These are phyloP conservation scores for Halichoeres trimaculatus DNA, from an alignment of 2,113 vertebrate species.

Conservation along the genomic window DNA sequence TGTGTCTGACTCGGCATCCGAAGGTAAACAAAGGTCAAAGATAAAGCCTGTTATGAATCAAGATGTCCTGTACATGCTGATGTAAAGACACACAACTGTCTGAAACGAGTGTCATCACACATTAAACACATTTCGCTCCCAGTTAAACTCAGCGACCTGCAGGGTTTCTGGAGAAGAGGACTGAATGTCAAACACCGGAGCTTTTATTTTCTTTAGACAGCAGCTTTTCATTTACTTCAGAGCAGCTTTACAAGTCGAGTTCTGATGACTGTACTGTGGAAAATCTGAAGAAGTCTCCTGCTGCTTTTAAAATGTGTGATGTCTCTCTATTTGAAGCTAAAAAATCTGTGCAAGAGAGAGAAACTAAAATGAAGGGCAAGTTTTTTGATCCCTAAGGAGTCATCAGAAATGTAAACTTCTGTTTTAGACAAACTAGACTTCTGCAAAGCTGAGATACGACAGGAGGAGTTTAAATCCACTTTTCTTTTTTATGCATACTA, in stretches of 20 bases:
- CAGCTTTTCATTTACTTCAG: background rate
- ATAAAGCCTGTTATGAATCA: conserved; percentile 3
- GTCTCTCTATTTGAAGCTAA: background rate
- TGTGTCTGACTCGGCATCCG: conserved; percentile 28
- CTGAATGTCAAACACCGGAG: background rate
- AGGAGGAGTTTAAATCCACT: background rate
- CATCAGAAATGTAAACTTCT: background rate
- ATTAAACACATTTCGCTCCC: background rate
- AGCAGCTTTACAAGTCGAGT: background rate
- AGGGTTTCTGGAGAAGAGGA: background rate
- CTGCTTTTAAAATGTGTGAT: background rate
- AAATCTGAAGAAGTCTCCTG: background rate
- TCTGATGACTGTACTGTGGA: background rate
- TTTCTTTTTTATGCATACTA: too few relatives aligned
- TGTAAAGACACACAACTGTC: background rate
- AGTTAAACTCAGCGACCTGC: background rate
- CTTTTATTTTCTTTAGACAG: background rate
- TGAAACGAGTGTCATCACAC: background rate
- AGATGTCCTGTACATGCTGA: background rate
- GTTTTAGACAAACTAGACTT: background rate
- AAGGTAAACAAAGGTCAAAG: conserved; percentile 34
- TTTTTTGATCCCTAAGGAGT: background rate
- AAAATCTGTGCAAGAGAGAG: too few relatives aligned
- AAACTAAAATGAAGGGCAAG: background rate
- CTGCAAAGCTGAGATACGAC: background rate